Conservation (phyloP, 2,113 vertebrate genomes). For the Rattus norvegicus region DNA sequence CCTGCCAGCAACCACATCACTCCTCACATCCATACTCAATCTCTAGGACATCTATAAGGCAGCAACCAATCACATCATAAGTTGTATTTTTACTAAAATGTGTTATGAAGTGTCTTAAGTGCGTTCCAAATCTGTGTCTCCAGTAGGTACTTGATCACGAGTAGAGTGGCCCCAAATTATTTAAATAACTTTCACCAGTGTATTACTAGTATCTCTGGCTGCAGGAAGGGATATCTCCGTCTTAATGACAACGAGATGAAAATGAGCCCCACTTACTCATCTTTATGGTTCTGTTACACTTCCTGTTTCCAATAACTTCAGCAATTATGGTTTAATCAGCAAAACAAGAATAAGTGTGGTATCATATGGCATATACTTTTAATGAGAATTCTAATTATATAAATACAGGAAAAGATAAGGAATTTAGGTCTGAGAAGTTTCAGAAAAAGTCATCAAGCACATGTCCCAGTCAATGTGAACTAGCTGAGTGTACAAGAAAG, state of each 20-base stretch:
- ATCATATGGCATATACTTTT: not conserved
- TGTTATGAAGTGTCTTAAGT: not conserved
- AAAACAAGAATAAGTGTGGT: not conserved
- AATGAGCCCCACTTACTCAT: not conserved
- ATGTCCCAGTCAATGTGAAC: not conserved
- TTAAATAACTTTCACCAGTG: not conserved
- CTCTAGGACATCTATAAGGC: conserved; percentile 17
- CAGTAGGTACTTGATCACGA: not conserved
- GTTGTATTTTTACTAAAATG: not conserved
- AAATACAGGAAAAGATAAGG: not conserved
- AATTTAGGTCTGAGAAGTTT: not conserved
- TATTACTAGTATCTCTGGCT: not conserved
- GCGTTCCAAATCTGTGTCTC: not conserved
- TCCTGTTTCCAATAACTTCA: conserved; percentile 23
- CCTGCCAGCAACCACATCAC: too few species aligned
- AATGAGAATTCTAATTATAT: not conserved
- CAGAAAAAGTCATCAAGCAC: not conserved
- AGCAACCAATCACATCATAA: not conserved
- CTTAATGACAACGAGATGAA: not conserved
- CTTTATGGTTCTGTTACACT: not conserved
- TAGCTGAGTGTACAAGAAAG: not conserved
- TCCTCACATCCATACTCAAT: not conserved
- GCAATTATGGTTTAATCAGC: not conserved
- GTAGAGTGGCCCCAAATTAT: not conserved
- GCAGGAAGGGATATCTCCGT: not conserved